phyloP scores from a whole-genome alignment of 2,797 vertebrate genomes.

The Anas bernieri region DNA sequence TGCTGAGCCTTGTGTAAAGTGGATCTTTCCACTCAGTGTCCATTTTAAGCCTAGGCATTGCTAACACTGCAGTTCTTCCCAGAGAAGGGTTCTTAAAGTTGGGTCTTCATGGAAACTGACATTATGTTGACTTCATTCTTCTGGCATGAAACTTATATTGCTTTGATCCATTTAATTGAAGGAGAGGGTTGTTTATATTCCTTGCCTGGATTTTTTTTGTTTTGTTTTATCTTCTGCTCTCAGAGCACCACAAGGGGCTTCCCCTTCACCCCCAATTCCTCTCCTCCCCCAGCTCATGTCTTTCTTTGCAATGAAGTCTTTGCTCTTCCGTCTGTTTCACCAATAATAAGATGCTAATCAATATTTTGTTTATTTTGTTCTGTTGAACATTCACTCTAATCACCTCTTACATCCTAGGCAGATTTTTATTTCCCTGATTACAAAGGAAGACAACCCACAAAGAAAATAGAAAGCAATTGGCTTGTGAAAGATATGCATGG shows the following conservation, averaged over 20 bases:
- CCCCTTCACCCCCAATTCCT: not conserved
- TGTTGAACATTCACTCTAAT: not conserved
- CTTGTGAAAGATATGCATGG: not conserved
- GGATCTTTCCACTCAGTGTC: not conserved
- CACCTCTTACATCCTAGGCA: too few species aligned
- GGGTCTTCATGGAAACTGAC: not conserved
- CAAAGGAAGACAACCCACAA: not conserved
- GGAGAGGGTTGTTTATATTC: not conserved
- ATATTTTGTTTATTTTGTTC: not conserved
- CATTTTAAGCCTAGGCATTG: not conserved
- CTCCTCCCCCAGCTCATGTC: not conserved
- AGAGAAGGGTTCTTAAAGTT: not conserved
- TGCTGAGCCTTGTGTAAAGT: slow-evolving; percentile 37
- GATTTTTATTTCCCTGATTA: too few species aligned
- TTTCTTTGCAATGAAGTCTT: not conserved
- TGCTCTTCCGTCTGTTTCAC: not conserved
- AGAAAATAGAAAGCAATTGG: not conserved
- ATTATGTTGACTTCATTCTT: slow-evolving; percentile 3
- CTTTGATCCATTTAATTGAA: not conserved
- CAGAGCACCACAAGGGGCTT: not conserved
- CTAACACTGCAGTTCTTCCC: not conserved
- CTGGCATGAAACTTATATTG: not conserved
- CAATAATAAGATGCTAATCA: not conserved
- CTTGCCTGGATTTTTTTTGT: not conserved
- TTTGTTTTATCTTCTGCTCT: not conserved